Conservation (phyloP, 2,797 vertebrate genomes). For the Trematomus bernacchii region DNA sequence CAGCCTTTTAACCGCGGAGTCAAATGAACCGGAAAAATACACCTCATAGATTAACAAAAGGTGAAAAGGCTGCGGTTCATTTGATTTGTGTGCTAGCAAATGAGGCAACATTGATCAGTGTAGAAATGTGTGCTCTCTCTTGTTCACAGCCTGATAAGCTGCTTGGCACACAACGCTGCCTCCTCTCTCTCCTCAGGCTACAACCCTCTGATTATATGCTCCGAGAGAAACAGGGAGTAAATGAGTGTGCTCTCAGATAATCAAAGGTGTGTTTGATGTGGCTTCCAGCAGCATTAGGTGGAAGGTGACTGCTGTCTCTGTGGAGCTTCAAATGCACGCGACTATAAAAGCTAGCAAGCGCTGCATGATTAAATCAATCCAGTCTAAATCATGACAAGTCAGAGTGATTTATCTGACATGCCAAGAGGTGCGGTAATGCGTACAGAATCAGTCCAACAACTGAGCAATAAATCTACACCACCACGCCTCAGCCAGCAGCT, state of each 20-base stretch:
- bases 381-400: conserved; percentile 71
- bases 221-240: conserved; percentile 50
- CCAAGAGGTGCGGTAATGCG: conserved; percentile 61
- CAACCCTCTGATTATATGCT: conserved; percentile 65
- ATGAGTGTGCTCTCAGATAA: conserved; percentile 61
- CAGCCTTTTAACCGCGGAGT: conserved; percentile 43
- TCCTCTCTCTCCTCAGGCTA: conserved; percentile 46
- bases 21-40: conserved; percentile 68
- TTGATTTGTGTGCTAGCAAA: conserved; percentile 65
- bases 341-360: conserved; percentile 37
- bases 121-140: conserved; percentile 64
- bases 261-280: conserved; percentile 75
- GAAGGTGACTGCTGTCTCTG: conserved; percentile 39
- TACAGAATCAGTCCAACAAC: conserved; percentile 68
- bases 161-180: conserved; percentile 64
- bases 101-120: conserved; percentile 77
- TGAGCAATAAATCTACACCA: conserved; percentile 71
- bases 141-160: conserved; percentile 70
- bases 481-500: conserved; percentile 53
- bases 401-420: conserved; percentile 75
- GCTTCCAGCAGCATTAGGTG: conserved; percentile 64
- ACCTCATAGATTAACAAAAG: conserved; percentile 69
- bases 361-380: conserved; percentile 76
- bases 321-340: conserved; percentile 28
- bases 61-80: conserved; percentile 69